phyloP scores from a whole-genome alignment of 1,140 invertebrate species.

The Spodoptera frugiperda region DNA sequence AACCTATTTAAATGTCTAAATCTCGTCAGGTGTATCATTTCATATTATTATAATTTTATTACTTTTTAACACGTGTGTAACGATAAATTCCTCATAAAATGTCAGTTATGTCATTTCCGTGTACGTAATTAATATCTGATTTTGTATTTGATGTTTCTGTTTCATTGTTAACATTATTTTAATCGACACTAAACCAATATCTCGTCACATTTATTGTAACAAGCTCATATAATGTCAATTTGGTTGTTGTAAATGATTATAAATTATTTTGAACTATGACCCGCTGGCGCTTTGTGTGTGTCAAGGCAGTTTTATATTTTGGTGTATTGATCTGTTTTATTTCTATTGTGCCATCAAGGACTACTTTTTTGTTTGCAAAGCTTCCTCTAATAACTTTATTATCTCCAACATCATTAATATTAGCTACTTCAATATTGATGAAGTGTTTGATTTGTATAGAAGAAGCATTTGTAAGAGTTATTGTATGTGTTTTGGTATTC shows the following conservation, averaged over 20 bases:
- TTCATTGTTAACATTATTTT: slow-evolving; percentile 34
- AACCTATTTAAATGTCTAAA: not conserved
- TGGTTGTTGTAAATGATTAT: slow-evolving; percentile 68
- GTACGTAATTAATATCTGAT: slow-evolving; percentile 19
- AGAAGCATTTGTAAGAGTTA: slow-evolving; percentile 12
- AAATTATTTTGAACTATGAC: slow-evolving; percentile 79
- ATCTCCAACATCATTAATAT: slow-evolving; percentile 27
- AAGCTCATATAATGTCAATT: slow-evolving; percentile 60
- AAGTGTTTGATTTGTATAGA: slow-evolving; percentile 19
- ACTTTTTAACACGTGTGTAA: not conserved
- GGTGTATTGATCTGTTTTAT: slow-evolving; percentile 55
- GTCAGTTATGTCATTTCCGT: slow-evolving; percentile 7
- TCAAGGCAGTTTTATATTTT: slow-evolving; percentile 64
- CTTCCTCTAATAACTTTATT: slow-evolving; percentile 7
- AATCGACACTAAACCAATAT: slow-evolving; percentile 18
- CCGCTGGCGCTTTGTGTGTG: slow-evolving; percentile 59
- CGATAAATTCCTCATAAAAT: not conserved
- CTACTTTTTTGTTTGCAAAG: slow-evolving; percentile 15
- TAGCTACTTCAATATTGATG: not conserved
- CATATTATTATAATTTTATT: not conserved
- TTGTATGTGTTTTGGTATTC: slow-evolving; percentile 23
- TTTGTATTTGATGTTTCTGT: slow-evolving; percentile 10
- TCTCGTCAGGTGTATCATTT: not conserved
- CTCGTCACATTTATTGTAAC: slow-evolving; percentile 38
- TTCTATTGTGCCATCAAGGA: slow-evolving; percentile 47